Conservation (phyloP, 2,113 vertebrate genomes). For the Procavia capensis region DNA sequence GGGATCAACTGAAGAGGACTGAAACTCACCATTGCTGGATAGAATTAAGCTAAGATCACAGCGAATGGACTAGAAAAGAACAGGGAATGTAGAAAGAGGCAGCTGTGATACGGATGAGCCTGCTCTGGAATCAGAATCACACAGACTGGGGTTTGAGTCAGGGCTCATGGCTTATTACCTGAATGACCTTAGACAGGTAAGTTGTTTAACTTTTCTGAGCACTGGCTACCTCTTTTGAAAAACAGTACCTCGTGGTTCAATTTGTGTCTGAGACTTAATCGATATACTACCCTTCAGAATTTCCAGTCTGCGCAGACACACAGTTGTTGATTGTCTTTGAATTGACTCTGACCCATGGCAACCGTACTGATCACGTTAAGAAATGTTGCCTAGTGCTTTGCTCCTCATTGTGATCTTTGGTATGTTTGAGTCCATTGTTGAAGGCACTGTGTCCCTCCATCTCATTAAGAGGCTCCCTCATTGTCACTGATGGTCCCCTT, state of each 20-base stretch:
- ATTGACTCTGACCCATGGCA: neutral
- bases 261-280: neutral
- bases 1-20: neutral
- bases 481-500: neutral
- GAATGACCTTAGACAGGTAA: neutral
- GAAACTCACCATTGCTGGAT: neutral
- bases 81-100: neutral
- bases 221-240: neutral
- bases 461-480: neutral
- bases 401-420: neutral
- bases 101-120: neutral
- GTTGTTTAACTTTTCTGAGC: neutral
- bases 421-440: neutral
- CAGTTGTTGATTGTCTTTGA: neutral
- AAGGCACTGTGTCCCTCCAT: neutral
- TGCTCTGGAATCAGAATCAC: neutral
- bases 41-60: constrained; percentile 15
- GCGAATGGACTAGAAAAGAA: neutral
- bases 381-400: neutral
- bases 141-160: neutral
- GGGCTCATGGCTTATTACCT: neutral
- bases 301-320: neutral
- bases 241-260: neutral
- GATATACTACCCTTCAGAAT: neutral
- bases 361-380: neutral